Conservation (phyloP, 2,797 vertebrate genomes). For the Pteronotus mesoamericanus region DNA sequence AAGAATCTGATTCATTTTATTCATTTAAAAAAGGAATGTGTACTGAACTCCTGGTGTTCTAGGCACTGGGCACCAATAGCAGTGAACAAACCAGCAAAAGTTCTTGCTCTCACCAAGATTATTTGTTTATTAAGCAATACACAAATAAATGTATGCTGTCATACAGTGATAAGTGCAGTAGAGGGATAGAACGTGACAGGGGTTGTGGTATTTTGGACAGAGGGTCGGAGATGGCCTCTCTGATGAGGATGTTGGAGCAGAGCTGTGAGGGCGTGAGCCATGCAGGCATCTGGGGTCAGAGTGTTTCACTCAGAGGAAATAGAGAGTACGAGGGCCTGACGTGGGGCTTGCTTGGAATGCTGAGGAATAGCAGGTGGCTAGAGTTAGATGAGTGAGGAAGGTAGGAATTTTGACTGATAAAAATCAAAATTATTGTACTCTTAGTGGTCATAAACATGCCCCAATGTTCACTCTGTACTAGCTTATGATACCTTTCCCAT, state of each 20-base stretch:
- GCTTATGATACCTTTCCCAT: not conserved
- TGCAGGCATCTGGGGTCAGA: not conserved
- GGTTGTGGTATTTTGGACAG: not conserved
- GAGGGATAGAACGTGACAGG: not conserved
- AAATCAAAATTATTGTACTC: not conserved
- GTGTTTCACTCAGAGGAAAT: not conserved
- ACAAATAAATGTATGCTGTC: not conserved
- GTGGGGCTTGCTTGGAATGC: not conserved
- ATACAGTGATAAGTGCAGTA: not conserved
- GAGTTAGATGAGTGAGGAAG: not conserved
- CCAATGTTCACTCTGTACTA: not conserved
- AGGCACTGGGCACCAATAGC: not conserved
- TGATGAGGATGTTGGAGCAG: not conserved
- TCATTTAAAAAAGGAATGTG: conserved; percentile 7
- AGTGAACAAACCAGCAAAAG: not conserved
- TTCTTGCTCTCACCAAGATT: conserved; percentile 6
- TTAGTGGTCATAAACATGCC: not conserved
- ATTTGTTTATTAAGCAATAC: not conserved
- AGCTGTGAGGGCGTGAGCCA: not conserved
- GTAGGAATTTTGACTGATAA: not conserved
- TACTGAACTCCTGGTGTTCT: not conserved
- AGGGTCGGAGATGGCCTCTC: not conserved
- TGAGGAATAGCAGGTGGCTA: not conserved
- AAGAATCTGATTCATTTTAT: conserved; percentile 17
- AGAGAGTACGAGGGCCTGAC: not conserved